Conservation (phyloP, 2,797 vertebrate genomes). For the Cynopterus sphinx region DNA sequence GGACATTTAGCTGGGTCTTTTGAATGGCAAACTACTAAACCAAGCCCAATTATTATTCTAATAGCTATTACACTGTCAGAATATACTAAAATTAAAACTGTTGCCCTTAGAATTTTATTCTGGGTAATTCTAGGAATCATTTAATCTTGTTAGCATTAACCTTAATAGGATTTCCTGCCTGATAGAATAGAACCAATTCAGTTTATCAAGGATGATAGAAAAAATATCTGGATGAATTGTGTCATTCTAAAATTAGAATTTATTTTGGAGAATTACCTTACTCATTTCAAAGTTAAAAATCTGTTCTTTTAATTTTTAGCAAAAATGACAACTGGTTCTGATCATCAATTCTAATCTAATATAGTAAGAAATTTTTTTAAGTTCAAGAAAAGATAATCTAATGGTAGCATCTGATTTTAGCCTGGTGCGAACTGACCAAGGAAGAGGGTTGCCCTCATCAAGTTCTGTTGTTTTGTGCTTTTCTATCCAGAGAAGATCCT, state of each 20-base stretch:
- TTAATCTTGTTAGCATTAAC: neutral
- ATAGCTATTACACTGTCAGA: neutral
- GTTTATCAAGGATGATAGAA: neutral
- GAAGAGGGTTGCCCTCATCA: neutral
- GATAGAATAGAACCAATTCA: neutral
- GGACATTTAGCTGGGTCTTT: neutral
- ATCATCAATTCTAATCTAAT: neutral
- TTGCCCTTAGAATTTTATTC: neutral
- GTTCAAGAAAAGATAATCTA: neutral
- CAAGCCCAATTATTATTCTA: constrained; percentile 16
- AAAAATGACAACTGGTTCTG: neutral
- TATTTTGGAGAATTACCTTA: constrained; percentile 8
- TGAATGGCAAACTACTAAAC: constrained; percentile 18
- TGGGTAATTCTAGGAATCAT: constrained; percentile 10
- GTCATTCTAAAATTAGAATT: constrained; percentile 34
- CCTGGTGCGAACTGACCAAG: neutral
- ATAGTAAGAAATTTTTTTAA: neutral
- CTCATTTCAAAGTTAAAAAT: constrained; percentile 43
- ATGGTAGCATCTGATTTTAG: constrained; percentile 36
- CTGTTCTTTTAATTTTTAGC: neutral
- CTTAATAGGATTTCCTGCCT: neutral
- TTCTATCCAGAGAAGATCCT: neutral
- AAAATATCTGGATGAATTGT: neutral
- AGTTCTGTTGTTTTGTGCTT: neutral
- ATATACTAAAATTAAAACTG: neutral